A percentile compares a stretch with the other conserved stretches of the same genome.
Conservation (phyloP, 2,797 vertebrate species). For the Crocidura indochinensis region DNA sequence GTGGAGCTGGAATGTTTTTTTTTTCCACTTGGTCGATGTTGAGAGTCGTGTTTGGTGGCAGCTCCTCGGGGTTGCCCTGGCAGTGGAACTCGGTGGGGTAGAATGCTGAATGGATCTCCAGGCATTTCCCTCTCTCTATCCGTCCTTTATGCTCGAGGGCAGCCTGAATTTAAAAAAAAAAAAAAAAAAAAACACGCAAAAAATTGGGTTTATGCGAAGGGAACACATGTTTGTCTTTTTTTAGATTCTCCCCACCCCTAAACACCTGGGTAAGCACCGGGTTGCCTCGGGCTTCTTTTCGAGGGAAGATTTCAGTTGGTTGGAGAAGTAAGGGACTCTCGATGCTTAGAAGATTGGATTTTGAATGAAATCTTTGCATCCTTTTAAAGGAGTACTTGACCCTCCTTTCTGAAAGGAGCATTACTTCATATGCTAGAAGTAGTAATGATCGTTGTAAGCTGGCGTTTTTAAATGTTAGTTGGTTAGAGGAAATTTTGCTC, state of each 20-base stretch:
- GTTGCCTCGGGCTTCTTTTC: constrained; percentile 14
- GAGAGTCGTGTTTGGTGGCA: neutral
- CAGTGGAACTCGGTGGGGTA: neutral
- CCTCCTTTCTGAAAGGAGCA: neutral
- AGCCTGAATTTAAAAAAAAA: neutral
- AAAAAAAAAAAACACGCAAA: too few species aligned
- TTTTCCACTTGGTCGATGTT: too few species aligned
- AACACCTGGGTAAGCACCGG: constrained; percentile 39
- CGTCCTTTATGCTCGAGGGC: neutral
- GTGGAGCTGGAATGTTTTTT: too few species aligned
- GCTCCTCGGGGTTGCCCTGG: neutral
- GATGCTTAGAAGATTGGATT: constrained; percentile 25
- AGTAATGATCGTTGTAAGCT: constrained; percentile 39
- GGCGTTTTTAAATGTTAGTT: constrained; percentile 35
- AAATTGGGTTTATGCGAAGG: neutral
- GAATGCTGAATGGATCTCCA: constrained; percentile 24
- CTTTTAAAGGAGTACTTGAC: neutral
- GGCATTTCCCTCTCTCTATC: neutral
- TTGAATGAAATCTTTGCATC: constrained; percentile 6
- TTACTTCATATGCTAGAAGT: neutral
- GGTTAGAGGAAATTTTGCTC: constrained; percentile 12
- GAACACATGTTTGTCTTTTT: constrained; percentile 37
- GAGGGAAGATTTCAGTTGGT: constrained; percentile 19
- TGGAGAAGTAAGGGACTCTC: neutral
- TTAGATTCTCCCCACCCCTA: neutral